Evolutionary conservation across 2,113 vertebrate genomes (phyloP).

Genomic region (Hylia prasina): DNA sequence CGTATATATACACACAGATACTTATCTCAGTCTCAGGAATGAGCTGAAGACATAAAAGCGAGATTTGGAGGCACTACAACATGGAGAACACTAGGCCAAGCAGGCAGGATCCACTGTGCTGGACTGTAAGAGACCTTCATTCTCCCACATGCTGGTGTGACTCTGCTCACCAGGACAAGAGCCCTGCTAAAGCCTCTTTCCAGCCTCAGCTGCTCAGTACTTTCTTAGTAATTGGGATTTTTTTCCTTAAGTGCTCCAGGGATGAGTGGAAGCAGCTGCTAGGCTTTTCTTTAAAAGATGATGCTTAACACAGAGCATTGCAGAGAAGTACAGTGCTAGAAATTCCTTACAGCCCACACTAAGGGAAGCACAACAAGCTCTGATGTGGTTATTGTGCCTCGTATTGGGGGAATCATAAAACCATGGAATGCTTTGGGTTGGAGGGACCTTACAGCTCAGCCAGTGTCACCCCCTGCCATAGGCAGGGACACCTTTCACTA

Average conservation of each 20-base stretch:
- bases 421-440: neutral
- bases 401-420: neutral
- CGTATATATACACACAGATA: neutral
- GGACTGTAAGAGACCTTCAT: neutral
- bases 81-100: neutral
- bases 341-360: neutral
- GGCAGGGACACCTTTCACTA: neutral
- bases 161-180: neutral
- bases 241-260: neutral
- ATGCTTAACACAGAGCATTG: neutral
- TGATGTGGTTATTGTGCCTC: accelerated
- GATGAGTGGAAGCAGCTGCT: neutral
- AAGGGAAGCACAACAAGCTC: neutral
- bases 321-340: neutral
- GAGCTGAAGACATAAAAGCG: constrained; percentile 24
- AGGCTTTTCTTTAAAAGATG: neutral
- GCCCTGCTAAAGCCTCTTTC: neutral
- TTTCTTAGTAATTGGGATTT: neutral
- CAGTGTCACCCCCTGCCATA: neutral
- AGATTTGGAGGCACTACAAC: neutral
- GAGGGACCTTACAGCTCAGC: neutral
- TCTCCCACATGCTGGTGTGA: neutral
- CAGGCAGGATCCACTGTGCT: neutral
- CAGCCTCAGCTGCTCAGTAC: neutral
- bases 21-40: constrained; percentile 70